Percentiles rank a stretch among this genome's conserved stretches.
Conservation (phyloP, 2,797 vertebrate species). For the Paramormyrops hopkinsi region DNA sequence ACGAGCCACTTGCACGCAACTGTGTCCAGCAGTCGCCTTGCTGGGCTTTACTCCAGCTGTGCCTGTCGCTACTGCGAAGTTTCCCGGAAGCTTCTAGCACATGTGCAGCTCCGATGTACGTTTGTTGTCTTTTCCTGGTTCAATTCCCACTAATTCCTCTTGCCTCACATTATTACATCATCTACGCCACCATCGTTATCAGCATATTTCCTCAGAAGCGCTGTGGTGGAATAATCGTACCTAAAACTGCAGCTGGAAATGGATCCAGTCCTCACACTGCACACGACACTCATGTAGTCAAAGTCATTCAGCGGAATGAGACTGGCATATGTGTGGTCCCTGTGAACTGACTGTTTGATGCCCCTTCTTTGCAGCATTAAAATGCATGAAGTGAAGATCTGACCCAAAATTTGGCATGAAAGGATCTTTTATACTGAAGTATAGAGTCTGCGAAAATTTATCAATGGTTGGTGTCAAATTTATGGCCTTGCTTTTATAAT, state of each 20-base stretch:
- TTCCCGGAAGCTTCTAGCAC: background rate
- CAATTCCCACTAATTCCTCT: background rate
- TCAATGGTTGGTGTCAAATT: slow-evolving; percentile 12
- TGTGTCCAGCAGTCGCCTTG: background rate
- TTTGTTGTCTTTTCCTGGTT: background rate
- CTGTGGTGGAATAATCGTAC: background rate
- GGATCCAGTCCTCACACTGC: background rate
- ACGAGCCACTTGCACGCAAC: background rate
- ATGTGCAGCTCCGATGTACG: background rate
- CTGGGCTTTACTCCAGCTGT: background rate
- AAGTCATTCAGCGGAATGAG: background rate
- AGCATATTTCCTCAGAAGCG: background rate
- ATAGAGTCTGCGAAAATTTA: slow-evolving; percentile 16
- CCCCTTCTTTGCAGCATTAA: background rate
- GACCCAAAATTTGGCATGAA: slow-evolving; percentile 7
- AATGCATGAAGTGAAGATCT: background rate
- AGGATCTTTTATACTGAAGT: slow-evolving; percentile 4
- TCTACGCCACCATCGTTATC: no score
- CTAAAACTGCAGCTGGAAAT: background rate
- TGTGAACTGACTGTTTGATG: background rate
- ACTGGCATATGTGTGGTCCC: background rate
- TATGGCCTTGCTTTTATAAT: background rate
- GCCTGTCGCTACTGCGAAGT: background rate
- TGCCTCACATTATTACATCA: background rate
- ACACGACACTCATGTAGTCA: background rate